A percentile compares a stretch with the other conserved stretches of the same genome.
Conservation (phyloP, 1,140 invertebrate species). For the Megathymus violae region DNA sequence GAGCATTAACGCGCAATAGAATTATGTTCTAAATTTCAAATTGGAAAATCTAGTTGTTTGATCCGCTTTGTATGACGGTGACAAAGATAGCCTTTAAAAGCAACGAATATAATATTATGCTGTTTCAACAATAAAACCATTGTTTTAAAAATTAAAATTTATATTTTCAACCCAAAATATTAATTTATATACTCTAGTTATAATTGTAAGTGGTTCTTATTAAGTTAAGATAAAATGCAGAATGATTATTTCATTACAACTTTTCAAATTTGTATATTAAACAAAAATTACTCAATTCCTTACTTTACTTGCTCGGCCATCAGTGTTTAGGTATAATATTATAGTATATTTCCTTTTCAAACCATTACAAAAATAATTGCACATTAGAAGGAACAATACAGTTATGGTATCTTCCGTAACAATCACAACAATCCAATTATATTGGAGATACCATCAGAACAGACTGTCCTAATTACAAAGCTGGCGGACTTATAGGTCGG, state of each 20-base stretch:
- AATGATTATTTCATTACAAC: too few relatives aligned
- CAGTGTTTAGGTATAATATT: background rate
- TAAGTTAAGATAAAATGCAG: too few relatives aligned
- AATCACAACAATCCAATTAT: conserved; percentile 29
- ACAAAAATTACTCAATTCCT: background rate
- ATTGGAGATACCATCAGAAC: conserved; percentile 6
- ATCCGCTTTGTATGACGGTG: too few relatives aligned
- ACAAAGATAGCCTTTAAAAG: too few relatives aligned
- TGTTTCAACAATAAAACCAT: too few relatives aligned
- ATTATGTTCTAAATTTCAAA: conserved; percentile 45
- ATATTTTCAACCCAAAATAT: too few relatives aligned
- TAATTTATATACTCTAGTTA: too few relatives aligned
- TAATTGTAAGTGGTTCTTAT: too few relatives aligned
- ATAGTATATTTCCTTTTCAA: conserved; percentile 10
- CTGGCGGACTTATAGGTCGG: conserved; percentile 7
- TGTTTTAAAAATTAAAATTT: too few relatives aligned
- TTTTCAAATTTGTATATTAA: too few relatives aligned
- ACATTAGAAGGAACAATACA: conserved; percentile 12
- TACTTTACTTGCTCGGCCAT: background rate
- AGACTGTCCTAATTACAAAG: conserved; percentile 10
- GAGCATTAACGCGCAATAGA: conserved; percentile 43
- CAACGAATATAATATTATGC: too few relatives aligned
- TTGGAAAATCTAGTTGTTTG: conserved; percentile 47
- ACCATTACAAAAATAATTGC: conserved; percentile 13
- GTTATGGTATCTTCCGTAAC: conserved; percentile 7